A percentile compares a stretch with the other conserved stretches of the same genome.
These are phyloP conservation scores for Alces alces DNA, from an alignment of 2,113 vertebrate genomes.

Conservation along the genomic window DNA sequence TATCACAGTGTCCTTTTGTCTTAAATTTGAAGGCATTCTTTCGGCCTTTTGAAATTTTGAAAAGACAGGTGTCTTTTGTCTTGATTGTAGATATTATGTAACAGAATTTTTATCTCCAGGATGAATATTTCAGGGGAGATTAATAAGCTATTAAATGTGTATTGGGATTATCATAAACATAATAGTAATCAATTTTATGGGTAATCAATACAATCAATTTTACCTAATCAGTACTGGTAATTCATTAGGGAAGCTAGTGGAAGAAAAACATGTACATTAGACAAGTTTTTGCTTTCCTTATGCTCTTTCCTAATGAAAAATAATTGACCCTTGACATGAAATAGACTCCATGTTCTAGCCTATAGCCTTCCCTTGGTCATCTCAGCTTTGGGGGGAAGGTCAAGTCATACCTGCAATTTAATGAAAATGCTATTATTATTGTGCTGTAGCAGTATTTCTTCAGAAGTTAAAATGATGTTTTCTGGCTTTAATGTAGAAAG, in stretches of 20 bases:
- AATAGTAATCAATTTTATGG: not conserved
- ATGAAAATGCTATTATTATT: constrained; percentile 50
- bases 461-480: constrained; percentile 39
- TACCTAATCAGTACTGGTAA: not conserved
- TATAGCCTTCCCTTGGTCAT: not conserved
- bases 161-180: not conserved
- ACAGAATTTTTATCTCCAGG: constrained; percentile 16
- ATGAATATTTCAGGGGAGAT: not conserved
- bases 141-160: constrained; percentile 29
- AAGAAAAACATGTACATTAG: not conserved
- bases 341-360: not conserved
- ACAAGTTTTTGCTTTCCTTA: constrained; percentile 53
- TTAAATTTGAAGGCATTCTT: not conserved
- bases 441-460: constrained; percentile 34
- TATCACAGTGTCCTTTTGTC: not conserved
- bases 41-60: not conserved
- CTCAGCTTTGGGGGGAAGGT: not conserved
- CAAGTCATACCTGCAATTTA: constrained; percentile 27
- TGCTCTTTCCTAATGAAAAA: constrained; percentile 74
- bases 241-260: constrained; percentile 25
- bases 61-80: not conserved
- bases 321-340: constrained; percentile 62
- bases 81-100: constrained; percentile 12
- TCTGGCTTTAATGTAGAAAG: constrained; percentile 38
- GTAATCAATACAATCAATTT: not conserved